Base-by-base conservation (phyloP, 1,140 invertebrate species). In the Diplogasteroides magnus region DNA sequence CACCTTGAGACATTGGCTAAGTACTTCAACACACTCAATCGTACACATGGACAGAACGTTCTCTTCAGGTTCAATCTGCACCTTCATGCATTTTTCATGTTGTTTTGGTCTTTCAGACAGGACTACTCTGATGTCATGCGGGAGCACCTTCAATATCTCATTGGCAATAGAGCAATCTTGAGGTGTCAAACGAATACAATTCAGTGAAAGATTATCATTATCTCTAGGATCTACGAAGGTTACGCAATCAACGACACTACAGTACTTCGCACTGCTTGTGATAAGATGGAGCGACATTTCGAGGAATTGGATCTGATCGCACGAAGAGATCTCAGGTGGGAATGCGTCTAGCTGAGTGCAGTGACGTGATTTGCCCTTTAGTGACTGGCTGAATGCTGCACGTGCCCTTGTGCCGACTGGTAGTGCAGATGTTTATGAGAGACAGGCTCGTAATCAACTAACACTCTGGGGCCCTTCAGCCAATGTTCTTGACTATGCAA, bases 401-500 rank as follows among this genome's bases (percentile, higher is more conserved):
- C 32, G n/a, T 71, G 67, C 25, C 1, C 32, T 6, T 32, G 28
- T 11, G 13, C 61, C 2, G 64, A 61, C 48, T 6, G 19, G 6
- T 48, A 64, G 67, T 27, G 55, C 31, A 2, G 15, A 67, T n/a
- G 32, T 57, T 0, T 68, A 67, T 25, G 67, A 58, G 15, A 28
- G 26, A 19, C 48, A 59, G 14, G 70, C 70, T 23, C 19, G 27
- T 37, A 55, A 61, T 31, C 55, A 67, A 13, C 27, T 72, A 0
- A 68, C 64, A n/a, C 31, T 64, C 23, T 72, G 70, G 70, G 70
- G 70, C 3, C 64, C 64, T n/a, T 48, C 25, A 2, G 70, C 64
- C 19, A 28, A 72, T n/a, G 67, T 62, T 57, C 59, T 67, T 15
- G 70, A 72, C 31, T 72, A 72, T 59, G 70, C 70, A 2, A 64